Conservation (phyloP, 2,888 invertebrate genomes). For the Dolichopus griseipennis region DNA sequence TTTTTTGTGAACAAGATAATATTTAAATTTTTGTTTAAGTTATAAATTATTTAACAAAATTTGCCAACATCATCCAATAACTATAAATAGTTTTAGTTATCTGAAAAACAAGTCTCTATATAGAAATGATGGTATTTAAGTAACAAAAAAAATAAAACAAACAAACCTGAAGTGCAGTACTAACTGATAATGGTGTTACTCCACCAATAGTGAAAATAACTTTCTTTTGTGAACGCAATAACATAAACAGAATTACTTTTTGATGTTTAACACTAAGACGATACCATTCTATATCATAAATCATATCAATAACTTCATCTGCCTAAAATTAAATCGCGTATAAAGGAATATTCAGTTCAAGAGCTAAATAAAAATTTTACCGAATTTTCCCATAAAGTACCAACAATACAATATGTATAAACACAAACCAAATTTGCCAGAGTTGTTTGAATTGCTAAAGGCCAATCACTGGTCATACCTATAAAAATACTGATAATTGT, state of each 20-base stretch:
- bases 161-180: slow-evolving; percentile 11
- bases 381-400: background rate
- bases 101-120: background rate
- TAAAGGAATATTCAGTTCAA: background rate
- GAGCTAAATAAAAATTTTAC: background rate
- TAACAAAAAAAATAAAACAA: background rate
- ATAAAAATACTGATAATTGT: background rate
- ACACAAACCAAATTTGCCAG: background rate
- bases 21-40: too few relatives aligned
- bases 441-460: background rate
- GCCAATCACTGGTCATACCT: background rate
- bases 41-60: background rate
- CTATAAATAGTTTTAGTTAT: slow-evolving; percentile 12
- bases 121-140: too few relatives aligned
- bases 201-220: background rate
- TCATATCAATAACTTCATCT: background rate
- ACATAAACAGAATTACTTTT: slow-evolving; percentile 5
- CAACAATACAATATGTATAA: background rate
- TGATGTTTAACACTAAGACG: background rate
- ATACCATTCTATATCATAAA: slow-evolving; percentile 12
- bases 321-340: background rate
- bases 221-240: background rate
- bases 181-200: slow-evolving; percentile 8
- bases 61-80: slow-evolving; percentile 8
- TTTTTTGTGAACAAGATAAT: too few relatives aligned